Percentiles rank a stretch among this genome's conserved stretches.
These are phyloP conservation scores for Meloidogyne chitwoodi DNA, from an alignment of 1,140 invertebrate species.

Conservation along the genomic window DNA sequence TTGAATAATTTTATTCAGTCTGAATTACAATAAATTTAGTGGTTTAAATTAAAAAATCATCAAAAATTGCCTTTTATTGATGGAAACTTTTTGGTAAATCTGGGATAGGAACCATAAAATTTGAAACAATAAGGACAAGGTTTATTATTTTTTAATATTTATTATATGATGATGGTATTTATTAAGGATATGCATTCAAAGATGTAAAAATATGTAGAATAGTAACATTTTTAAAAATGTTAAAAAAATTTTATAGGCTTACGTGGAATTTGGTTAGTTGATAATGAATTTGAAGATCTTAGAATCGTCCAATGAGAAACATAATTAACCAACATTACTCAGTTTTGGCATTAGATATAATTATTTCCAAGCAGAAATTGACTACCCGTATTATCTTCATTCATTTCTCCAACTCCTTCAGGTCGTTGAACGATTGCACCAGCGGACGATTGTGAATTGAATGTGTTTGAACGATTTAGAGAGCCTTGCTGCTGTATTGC, in stretches of 20 bases:
- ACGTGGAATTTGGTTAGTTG: too few relatives aligned
- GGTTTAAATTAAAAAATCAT: neutral
- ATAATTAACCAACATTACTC: too few relatives aligned
- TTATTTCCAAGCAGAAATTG: neutral
- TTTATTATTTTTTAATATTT: too few relatives aligned
- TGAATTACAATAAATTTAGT: too few relatives aligned
- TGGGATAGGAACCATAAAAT: neutral
- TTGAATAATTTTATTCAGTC: too few relatives aligned
- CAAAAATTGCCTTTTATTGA: neutral
- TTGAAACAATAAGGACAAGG: neutral
- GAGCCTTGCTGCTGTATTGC: slow-evolving; percentile 1
- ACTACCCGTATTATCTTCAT: neutral
- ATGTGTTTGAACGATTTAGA: neutral
- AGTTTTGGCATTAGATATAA: neutral
- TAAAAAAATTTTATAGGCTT: too few relatives aligned
- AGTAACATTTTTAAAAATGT: too few relatives aligned
- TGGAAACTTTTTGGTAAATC: neutral
- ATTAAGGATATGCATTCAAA: neutral
- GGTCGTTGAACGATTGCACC: slow-evolving; percentile 25
- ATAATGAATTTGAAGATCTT: too few relatives aligned
- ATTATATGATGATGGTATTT: too few relatives aligned
- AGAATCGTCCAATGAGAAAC: too few relatives aligned
- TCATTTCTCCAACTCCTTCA: neutral
- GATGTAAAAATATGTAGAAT: too few relatives aligned
- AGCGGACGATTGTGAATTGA: slow-evolving; percentile 9